phyloP scores from a whole-genome alignment of 2,888 invertebrate genomes.

The Lasioglossum pauxillum region DNA sequence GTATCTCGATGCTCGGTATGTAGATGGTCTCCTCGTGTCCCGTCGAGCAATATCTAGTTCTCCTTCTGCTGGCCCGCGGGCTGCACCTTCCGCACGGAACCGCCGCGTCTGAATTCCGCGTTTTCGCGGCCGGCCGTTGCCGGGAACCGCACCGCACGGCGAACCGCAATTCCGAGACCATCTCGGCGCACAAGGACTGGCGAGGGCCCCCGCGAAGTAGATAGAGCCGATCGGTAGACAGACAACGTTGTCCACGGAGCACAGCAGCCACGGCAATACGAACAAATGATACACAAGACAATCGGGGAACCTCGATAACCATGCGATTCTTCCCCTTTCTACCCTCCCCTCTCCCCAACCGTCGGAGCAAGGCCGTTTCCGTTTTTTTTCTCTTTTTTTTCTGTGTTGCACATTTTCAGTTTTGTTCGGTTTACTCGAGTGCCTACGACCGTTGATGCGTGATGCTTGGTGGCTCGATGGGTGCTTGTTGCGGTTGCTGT shows the following conservation, averaged over 20 bases:
- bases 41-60: conserved; percentile 78
- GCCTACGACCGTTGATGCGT: conserved; percentile 1
- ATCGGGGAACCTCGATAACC: conserved; percentile 47
- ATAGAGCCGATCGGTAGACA: neutral
- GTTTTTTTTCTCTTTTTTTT: neutral
- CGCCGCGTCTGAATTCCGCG: conserved; percentile 85
- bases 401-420: neutral
- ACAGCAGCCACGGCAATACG: conserved; percentile 72
- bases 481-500: conserved; percentile 4
- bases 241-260: conserved; percentile 34
- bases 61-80: conserved; percentile 78
- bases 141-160: conserved; percentile 95
- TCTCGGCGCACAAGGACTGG: conserved; percentile 95
- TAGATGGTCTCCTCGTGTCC: conserved; percentile 83
- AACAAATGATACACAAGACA: conserved; percentile 67
- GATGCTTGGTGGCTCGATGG: conserved; percentile 4
- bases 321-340: conserved; percentile 52
- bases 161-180: conserved; percentile 96
- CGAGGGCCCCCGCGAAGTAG: conserved; percentile 13
- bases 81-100: conserved; percentile 81
- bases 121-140: conserved; percentile 91
- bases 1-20: conserved; percentile 83
- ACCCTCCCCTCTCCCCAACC: neutral
- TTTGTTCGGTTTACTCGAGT: neutral
- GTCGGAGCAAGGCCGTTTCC: conserved; percentile 39